Base-by-base conservation (phyloP, 2,888 invertebrate species). In the Petrophora chlorosata region DNA sequence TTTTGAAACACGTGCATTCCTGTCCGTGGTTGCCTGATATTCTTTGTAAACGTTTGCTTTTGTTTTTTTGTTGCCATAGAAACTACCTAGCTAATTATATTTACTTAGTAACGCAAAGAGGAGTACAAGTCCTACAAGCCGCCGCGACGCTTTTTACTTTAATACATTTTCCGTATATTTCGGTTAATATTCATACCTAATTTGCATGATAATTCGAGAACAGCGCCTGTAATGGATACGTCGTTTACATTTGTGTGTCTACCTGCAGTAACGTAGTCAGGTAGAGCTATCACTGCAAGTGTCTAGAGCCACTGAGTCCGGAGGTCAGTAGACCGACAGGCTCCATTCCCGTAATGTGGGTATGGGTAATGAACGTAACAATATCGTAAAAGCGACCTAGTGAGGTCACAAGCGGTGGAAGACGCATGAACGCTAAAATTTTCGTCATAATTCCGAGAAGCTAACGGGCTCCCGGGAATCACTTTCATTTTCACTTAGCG, bases 401-500 rank as follows among this genome's bases (percentile, higher is more conserved):
- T 65, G 57, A 67, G 64, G 63, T 63, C 67, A 59, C 64, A 67
- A 65, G 61, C 60, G 59, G 57, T 54, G 54, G 52, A 50, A 66
- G 68, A 68, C 67, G 73, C 71, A 70, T 67, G 65, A 67, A 69
- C 59, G 55, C 62, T 72, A 69, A 72, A 77, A 70, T 73, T 70
- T 75, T 67, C 69, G 69, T 76, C 76, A 76, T 80, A 79, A 80
- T 80, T 75, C 70, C 61, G 66, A 54, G 61, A 63, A 78, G 78
- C 73, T 77, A 81, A 78, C 75, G 68, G 74, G 53, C 79, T 73
- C 79, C 50, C 59, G 76, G 69, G 79, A 82, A 80, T 81, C 76
- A 79, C 80, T 85, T 84, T 83, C 79, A 81, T 82, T 85, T 84
- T 84, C 85, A 84, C 85, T 83, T 79, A 83, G 74, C 72, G 68